Conservation (phyloP, 2,888 invertebrate genomes). For the Apeira syringaria region DNA sequence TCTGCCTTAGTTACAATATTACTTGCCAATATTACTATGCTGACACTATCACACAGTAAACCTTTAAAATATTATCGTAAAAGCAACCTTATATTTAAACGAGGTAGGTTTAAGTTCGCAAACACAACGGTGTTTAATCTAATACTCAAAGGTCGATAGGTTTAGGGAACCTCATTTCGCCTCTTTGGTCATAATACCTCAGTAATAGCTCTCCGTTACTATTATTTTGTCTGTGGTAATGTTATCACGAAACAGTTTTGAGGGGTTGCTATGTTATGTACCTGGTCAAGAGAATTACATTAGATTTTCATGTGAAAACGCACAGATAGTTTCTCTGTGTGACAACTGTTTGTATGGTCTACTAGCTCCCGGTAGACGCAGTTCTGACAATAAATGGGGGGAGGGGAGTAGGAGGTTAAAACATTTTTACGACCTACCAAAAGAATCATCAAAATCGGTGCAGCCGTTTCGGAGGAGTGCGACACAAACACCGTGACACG, state of each 20-base stretch:
- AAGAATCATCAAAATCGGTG: too few species aligned
- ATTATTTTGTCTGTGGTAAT: neutral
- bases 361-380: too few species aligned
- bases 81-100: neutral
- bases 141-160: neutral
- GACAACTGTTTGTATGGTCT: too few species aligned
- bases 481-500: too few species aligned
- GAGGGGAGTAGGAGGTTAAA: too few species aligned
- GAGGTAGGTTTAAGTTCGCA: neutral
- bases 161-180: constrained; percentile 1
- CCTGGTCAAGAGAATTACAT: too few species aligned
- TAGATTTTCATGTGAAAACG: too few species aligned
- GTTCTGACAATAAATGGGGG: too few species aligned
- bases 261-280: too few species aligned
- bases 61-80: neutral
- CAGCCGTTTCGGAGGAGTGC: too few species aligned
- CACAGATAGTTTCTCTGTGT: too few species aligned
- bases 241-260: constrained; percentile 2
- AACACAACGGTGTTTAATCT: neutral
- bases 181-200: neutral
- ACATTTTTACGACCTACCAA: too few species aligned
- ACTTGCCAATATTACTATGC: constrained; percentile 6
- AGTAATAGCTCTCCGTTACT: neutral
- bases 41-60: constrained; percentile 1
- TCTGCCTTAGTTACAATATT: constrained; percentile 7